Evolutionary conservation across 2,113 vertebrate species (phyloP).

Genomic region (Microtus pennsylvanicus): DNA sequence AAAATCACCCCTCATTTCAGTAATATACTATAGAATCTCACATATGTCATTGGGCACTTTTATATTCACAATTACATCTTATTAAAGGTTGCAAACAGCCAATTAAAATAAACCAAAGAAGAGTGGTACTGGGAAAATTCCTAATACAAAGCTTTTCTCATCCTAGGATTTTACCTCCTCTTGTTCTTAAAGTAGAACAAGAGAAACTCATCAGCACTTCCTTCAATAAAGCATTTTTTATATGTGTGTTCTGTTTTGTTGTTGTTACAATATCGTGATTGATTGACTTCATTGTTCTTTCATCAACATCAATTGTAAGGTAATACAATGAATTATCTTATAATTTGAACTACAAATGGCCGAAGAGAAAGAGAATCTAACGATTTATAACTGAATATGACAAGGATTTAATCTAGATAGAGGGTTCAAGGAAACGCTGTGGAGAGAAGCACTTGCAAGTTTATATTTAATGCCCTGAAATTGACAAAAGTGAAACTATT

Average conservation of each 20-base stretch:
- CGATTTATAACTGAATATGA: background rate
- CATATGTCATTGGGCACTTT: background rate
- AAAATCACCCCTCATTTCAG: background rate
- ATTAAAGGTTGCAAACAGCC: background rate
- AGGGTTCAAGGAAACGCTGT: background rate
- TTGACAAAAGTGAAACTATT: constrained; percentile 20
- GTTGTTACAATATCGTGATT: background rate
- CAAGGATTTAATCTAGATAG: background rate
- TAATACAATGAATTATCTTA: background rate
- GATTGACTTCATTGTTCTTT: background rate
- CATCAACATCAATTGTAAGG: too few species aligned
- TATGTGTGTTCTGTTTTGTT: background rate
- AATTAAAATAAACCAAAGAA: constrained; percentile 10
- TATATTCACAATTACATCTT: background rate
- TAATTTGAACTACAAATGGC: background rate
- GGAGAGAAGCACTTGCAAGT: background rate
- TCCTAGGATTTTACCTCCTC: fast-evolving
- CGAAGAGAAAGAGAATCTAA: background rate
- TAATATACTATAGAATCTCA: background rate
- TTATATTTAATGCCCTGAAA: background rate
- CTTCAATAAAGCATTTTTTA: background rate
- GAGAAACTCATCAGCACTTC: background rate
- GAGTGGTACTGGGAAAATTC: background rate
- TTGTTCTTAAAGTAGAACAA: background rate
- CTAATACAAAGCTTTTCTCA: background rate